A percentile compares a stretch with the other conserved stretches of the same genome.
Conservation (phyloP, 92 coral and sea anemone genomes). For the Zoanthus gigantus region DNA sequence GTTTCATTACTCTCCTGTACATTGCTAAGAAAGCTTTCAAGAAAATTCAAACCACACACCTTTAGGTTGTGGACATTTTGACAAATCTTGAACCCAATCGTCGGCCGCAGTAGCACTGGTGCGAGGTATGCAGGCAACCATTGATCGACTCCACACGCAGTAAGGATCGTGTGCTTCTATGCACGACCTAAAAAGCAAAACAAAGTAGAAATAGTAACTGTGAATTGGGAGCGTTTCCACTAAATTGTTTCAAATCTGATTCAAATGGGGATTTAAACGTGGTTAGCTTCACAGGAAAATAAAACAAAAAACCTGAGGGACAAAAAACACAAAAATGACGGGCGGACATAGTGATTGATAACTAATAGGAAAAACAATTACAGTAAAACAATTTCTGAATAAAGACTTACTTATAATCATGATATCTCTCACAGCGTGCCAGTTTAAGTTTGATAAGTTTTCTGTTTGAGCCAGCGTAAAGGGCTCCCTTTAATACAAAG, state of each 20-base stretch:
- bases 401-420: conserved; percentile 64
- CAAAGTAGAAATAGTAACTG: no score
- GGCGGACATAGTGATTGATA: no score
- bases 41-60: conserved; percentile 33
- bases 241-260: neutral
- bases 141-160: conserved; percentile 82
- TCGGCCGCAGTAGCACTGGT: conserved; percentile 31
- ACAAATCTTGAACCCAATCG: conserved; percentile 48
- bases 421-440: conserved; percentile 69
- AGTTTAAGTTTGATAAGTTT: conserved; percentile 71
- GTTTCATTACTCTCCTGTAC: no score
- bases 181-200: conserved; percentile 57
- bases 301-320: no score
- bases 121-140: conserved; percentile 46
- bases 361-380: neutral
- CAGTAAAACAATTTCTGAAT: neutral
- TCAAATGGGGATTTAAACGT: neutral
- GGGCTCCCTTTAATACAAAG: conserved; percentile 59
- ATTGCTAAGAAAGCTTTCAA: neutral
- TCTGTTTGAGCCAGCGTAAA: conserved; percentile 74
- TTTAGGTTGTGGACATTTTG: conserved; percentile 55
- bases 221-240: no score
- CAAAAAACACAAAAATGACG: no score
- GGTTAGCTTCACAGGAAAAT: neutral
- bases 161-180: conserved; percentile 82